Conservation (phyloP, 2,113 vertebrate species). For the Dipodomys spectabilis region DNA sequence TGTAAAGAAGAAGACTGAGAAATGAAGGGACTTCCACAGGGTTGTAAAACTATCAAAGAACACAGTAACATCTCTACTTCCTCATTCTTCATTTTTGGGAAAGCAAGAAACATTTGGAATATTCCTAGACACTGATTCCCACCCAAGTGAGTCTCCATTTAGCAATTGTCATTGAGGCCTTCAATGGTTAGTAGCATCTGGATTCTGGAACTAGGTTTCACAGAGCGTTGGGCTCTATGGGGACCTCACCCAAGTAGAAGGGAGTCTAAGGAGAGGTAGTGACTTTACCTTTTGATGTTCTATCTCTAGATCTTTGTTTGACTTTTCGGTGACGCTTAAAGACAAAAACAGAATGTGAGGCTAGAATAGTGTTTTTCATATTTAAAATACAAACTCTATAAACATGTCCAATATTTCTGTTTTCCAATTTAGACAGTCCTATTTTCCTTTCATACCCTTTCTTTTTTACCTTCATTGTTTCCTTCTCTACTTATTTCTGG, state of each 20-base stretch:
- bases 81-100: background rate
- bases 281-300: slow-evolving; percentile 73
- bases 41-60: slow-evolving; percentile 16
- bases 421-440: background rate
- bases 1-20: background rate
- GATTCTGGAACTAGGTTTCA: background rate
- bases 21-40: background rate
- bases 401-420: background rate
- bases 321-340: slow-evolving; percentile 68
- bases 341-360: slow-evolving; percentile 61
- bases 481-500: slow-evolving; percentile 15
- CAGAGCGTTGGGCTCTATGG: background rate
- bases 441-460: background rate
- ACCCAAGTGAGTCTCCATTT: background rate
- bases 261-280: background rate
- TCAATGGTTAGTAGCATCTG: background rate
- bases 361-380: background rate
- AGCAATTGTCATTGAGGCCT: background rate
- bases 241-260: background rate
- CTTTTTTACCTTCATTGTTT: background rate
- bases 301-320: slow-evolving; percentile 43
- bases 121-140: background rate
- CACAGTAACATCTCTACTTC: background rate
- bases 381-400: slow-evolving; percentile 42
- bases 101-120: background rate